These are phyloP conservation scores for Prunella strophiata DNA, from an alignment of 2,797 vertebrate genomes.

Conservation along the genomic window DNA sequence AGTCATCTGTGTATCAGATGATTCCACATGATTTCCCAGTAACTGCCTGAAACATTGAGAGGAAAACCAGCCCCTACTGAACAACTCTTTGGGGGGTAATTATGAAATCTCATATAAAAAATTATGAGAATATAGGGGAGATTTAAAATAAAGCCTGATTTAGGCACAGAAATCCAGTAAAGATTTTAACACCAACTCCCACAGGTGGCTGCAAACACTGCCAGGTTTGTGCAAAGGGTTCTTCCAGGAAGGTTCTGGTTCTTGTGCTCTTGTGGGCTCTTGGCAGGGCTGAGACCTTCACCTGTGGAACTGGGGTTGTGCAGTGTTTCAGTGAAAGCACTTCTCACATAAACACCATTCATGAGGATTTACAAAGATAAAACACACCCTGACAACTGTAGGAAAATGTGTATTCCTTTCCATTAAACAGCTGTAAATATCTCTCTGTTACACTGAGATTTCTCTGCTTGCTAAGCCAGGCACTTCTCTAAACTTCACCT, in stretches of 20 bases:
- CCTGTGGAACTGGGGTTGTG: background rate
- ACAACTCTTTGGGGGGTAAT: background rate
- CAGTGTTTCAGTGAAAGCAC: background rate
- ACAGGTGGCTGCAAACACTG: background rate
- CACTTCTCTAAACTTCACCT: background rate
- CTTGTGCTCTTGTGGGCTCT: background rate
- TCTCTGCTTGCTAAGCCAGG: background rate
- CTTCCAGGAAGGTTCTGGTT: background rate
- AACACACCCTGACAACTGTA: background rate
- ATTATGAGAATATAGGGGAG: background rate
- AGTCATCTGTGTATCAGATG: background rate
- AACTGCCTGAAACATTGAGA: background rate
- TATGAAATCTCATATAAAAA: background rate
- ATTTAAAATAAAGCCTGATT: background rate
- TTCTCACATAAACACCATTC: background rate
- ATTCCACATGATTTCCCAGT: background rate
- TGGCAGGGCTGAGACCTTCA: background rate
- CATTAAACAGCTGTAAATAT: background rate
- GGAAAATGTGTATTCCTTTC: background rate
- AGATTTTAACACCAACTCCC: background rate
- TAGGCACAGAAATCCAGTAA: background rate
- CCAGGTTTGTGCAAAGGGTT: background rate
- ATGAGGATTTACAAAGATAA: background rate
- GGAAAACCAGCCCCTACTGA: background rate
- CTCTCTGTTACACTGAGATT: background rate